Evolutionary conservation across 2,797 vertebrate genomes (phyloP).

Genomic region (Hemibagrus guttatus): DNA sequence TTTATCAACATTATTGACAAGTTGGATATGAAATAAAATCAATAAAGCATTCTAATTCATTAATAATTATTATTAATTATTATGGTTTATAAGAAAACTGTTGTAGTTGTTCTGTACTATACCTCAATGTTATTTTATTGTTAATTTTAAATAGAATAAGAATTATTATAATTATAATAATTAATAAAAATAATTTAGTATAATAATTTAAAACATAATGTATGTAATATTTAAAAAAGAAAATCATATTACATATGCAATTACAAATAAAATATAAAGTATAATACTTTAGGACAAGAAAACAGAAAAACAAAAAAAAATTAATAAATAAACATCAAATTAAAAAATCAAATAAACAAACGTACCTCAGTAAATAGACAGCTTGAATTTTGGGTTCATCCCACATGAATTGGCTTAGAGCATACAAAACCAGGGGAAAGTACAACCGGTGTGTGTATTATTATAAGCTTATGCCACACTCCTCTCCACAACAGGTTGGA

Average conservation of each 20-base stretch:
- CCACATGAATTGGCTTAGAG: neutral
- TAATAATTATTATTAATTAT: neutral
- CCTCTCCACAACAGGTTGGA: constrained; percentile 38
- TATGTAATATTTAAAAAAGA: no score
- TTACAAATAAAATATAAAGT: neutral
- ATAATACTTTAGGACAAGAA: neutral
- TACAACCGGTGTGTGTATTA: neutral
- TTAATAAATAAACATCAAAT: no score
- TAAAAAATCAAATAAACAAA: neutral
- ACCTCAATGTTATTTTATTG: neutral
- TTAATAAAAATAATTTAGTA: neutral
- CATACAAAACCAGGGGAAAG: neutral
- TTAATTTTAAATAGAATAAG: neutral
- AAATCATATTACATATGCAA: no score
- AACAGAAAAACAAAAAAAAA: neutral
- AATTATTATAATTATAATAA: neutral
- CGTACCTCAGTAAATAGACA: neutral
- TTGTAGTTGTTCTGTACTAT: neutral
- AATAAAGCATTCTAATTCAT: neutral
- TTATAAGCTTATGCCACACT: neutral
- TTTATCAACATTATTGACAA: neutral
- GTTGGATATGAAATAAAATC: neutral
- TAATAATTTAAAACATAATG: neutral
- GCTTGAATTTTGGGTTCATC: neutral
- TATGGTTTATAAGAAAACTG: neutral